These are phyloP conservation scores for Scaptomyza graminum DNA, from an alignment of 1,140 invertebrate species.

Conservation along the genomic window DNA sequence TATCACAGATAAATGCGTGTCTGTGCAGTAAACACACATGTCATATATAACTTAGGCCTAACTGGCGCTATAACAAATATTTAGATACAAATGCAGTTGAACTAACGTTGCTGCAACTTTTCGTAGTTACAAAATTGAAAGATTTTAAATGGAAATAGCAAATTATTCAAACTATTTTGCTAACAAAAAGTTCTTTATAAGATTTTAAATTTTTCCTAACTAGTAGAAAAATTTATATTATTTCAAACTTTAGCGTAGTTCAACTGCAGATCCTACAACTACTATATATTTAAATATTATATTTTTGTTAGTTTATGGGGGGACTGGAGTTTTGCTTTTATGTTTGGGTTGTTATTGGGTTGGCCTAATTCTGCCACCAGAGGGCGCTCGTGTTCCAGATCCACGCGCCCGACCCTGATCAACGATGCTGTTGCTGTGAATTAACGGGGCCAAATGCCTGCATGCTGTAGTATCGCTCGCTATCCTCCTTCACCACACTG, in stretches of 20 bases:
- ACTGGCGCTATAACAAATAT: slow-evolving; percentile 59
- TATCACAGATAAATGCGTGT: slow-evolving; percentile 78
- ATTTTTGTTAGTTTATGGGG: slow-evolving; percentile 8
- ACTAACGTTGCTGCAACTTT: not conserved
- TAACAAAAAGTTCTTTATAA: not conserved
- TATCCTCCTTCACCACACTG: slow-evolving; percentile 89
- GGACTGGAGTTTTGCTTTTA: slow-evolving; percentile 22
- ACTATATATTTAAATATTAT: slow-evolving; percentile 1
- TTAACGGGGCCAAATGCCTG: slow-evolving; percentile 85
- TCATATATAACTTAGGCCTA: slow-evolving; percentile 66
- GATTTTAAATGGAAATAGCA: too few relatives aligned
- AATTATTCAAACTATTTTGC: too few relatives aligned
- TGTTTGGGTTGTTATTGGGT: not conserved
- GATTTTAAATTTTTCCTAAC: not conserved
- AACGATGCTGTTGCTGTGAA: slow-evolving; percentile 77
- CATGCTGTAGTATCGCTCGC: slow-evolving; percentile 88
- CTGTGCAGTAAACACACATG: slow-evolving; percentile 53
- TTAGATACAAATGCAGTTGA: slow-evolving; percentile 1
- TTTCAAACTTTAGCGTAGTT: not conserved
- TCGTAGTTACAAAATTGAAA: too few relatives aligned
- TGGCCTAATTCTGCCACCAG: slow-evolving; percentile 70
- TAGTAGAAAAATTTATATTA: not conserved
- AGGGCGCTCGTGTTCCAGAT: slow-evolving; percentile 79
- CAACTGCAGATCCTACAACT: not conserved
- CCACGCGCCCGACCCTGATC: slow-evolving; percentile 79